Percentiles rank a stretch among this genome's conserved stretches.
Evolutionary conservation across 1,140 invertebrate genomes (phyloP).

Genomic region (Thalassaphorura encarpata): DNA sequence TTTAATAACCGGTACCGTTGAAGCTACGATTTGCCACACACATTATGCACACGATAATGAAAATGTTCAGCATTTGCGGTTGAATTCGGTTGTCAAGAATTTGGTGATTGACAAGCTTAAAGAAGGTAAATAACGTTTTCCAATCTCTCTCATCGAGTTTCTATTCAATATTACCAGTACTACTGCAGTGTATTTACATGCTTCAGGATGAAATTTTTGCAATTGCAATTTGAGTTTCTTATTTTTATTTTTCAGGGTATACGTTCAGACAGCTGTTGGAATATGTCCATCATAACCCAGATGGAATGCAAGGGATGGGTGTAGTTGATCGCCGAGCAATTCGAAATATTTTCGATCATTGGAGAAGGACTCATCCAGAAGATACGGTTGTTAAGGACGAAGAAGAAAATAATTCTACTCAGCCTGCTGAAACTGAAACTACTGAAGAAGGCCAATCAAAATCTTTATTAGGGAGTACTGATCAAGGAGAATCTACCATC

Average conservation of each 20-base stretch:
- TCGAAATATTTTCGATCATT: conserved; percentile 30
- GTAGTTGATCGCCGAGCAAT: conserved; percentile 26
- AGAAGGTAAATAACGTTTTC: conserved; percentile 15
- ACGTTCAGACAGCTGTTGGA: conserved; percentile 22
- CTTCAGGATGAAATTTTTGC: not conserved
- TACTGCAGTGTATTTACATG: not conserved
- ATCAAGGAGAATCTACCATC: too few species aligned
- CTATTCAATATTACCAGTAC: not conserved
- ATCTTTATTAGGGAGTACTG: too few species aligned
- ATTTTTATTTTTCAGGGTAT: conserved; percentile 13
- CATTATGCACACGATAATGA: conserved; percentile 29
- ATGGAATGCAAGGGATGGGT: conserved; percentile 22
- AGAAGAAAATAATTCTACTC: too few species aligned
- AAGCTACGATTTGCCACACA: conserved; percentile 26
- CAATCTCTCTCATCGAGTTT: too few species aligned
- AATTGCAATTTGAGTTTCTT: not conserved
- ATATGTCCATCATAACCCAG: conserved; percentile 28
- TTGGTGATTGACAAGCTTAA: conserved; percentile 24
- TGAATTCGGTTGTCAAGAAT: conserved; percentile 19
- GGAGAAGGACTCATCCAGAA: too few species aligned
- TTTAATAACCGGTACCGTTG: conserved; percentile 15
- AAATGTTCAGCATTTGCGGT: conserved; percentile 26
- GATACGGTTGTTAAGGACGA: too few species aligned
- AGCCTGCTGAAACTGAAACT: too few species aligned
- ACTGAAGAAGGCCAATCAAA: too few species aligned